Evolutionary conservation across 1,140 invertebrate genomes (phyloP), one percentile per base, ranked within the genome.

Genomic region (Listronotus bonariensis): DNA sequence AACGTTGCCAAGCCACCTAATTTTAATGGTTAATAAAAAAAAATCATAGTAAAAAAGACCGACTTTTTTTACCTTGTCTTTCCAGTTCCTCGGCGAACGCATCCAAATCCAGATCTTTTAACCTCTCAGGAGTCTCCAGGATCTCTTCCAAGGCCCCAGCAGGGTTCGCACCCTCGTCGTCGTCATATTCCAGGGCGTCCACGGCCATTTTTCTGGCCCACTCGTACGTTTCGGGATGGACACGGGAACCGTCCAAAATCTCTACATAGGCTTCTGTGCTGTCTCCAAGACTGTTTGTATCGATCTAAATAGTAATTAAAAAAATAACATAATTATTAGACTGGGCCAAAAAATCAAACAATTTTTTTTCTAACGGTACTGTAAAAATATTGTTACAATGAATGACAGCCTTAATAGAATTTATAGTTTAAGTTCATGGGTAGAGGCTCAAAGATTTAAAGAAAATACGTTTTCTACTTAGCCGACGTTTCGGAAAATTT

Each of bases 201-300:
- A 99, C 95, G 4, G 97, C 98, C 97, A 99, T 99, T 83, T 99
- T 99, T 17, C 96, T 82, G 0, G 98, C 98, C 97, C 97, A 99
- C 78, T 99, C 97, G 73, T 99, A 99, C 0, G 95, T 96, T 81
- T 99, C 98, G 0, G 97, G 97, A 82, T 99, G 98, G 0, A 99
- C 96, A 67, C 98, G 84, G 0, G 98, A 98, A 0, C 96, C 96
- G 77, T 99, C 98, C 5, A 99, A 80, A 0, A 99, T 95, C 84
- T 99, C 96, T 0, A 97, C 92, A 72, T 97, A 96, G 0, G 92
- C 89, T 73, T 97, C 94, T 0, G 94, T 96, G 76, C 93, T 89
- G 75, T 98, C 95, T 11, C 94, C 94, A 15, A 98, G 78, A 67
- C 93, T 92, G 71, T 92, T 94, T 0, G 96, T 98, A 69, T 99